A percentile compares a stretch with the other conserved stretches of the same genome.
These are phyloP conservation scores for Rhadinocentrus ornatus DNA, from an alignment of 2,797 vertebrate species.

Conservation along the genomic window DNA sequence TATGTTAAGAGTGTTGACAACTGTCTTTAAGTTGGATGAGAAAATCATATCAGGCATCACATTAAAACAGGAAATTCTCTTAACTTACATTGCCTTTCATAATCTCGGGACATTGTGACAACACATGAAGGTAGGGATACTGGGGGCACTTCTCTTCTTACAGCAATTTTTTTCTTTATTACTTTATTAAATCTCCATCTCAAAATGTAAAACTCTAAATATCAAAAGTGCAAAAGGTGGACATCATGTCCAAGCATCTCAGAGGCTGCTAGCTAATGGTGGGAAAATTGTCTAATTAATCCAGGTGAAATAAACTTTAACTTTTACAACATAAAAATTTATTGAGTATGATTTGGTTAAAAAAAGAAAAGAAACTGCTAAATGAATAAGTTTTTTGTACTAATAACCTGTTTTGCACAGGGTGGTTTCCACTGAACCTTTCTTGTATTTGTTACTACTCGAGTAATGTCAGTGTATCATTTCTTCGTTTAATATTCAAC, in stretches of 20 bases:
- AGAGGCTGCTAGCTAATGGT: neutral
- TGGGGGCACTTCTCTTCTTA: no score
- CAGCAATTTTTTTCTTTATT: neutral
- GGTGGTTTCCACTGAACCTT: neutral
- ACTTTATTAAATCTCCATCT: neutral
- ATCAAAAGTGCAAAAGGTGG: neutral
- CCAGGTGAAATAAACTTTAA: no score
- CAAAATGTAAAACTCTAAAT: neutral
- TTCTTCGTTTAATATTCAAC: no score
- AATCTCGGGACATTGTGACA: conserved; percentile 40
- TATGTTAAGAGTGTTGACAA: conserved; percentile 24
- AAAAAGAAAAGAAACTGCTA: no score
- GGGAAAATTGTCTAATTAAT: neutral
- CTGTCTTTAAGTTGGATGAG: conserved; percentile 1
- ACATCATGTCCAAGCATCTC: neutral
- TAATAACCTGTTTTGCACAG: neutral
- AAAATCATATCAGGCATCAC: neutral
- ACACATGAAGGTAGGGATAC: no score
- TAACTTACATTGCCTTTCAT: conserved; percentile 17
- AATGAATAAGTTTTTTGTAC: no score
- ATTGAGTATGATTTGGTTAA: no score
- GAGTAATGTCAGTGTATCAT: no score
- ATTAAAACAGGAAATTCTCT: conserved; percentile 6
- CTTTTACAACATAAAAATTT: no score
- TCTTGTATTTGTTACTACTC: neutral